phyloP scores from a whole-genome alignment of 1,140 invertebrate species.

The Micrasema minimum region DNA sequence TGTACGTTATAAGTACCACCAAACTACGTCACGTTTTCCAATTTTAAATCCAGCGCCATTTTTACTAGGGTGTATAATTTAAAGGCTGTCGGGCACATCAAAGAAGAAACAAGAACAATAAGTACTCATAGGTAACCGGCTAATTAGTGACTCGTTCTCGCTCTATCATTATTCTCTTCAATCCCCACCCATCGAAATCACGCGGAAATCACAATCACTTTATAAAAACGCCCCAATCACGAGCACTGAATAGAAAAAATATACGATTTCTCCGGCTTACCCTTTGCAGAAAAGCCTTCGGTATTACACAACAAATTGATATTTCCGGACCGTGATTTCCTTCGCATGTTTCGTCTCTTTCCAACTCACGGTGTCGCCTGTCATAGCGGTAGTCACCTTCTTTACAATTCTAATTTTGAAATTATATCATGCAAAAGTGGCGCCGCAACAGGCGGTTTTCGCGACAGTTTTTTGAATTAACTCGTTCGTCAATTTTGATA shows the following conservation, averaged over 20 bases:
- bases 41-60: constrained; percentile 1
- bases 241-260: not conserved
- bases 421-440: constrained; percentile 30
- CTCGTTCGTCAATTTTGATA: constrained; percentile 18
- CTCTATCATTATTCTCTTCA: constrained; percentile 16
- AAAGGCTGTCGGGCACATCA: constrained; percentile 49
- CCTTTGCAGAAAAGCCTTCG: not conserved
- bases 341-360: not conserved
- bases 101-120: constrained; percentile 48
- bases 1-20: too few species aligned
- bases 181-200: not conserved
- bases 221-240: not conserved
- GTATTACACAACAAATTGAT: constrained; percentile 25
- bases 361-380: constrained; percentile 14
- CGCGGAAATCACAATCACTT: not conserved
- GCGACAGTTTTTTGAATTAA: constrained; percentile 17
- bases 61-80: constrained; percentile 48
- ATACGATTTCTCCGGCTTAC: constrained; percentile 2
- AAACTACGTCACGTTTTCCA: too few species aligned
- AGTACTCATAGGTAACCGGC: constrained; percentile 48
- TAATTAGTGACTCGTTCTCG: constrained; percentile 46
- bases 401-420: constrained; percentile 52
- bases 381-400: constrained; percentile 39
- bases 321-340: constrained; percentile 21
- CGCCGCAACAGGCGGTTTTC: constrained; percentile 24